Conservation (phyloP, 2,113 vertebrate genomes). For the Rynchops niger region DNA sequence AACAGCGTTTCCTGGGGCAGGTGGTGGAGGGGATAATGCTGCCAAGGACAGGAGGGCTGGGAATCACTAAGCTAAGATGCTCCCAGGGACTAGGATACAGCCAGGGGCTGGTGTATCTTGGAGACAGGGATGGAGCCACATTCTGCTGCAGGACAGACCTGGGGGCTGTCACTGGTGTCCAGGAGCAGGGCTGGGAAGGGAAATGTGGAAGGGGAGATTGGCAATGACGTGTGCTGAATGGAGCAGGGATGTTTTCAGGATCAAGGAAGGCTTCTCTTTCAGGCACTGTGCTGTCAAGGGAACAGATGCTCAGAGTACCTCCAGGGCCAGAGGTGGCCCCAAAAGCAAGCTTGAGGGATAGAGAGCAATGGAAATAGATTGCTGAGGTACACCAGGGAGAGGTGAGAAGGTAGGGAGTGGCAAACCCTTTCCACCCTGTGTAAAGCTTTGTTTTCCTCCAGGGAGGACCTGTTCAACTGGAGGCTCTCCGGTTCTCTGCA, state of each 20-base stretch:
- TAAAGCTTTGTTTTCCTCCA: background rate
- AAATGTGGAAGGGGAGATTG: accelerated
- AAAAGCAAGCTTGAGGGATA: background rate
- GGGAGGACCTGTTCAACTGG: background rate
- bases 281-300: background rate
- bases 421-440: background rate
- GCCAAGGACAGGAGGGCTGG: background rate
- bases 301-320: background rate
- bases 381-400: background rate
- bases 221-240: background rate
- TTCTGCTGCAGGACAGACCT: background rate
- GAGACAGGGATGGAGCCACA: background rate
- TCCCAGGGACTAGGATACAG: background rate
- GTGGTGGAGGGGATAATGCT: background rate
- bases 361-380: background rate
- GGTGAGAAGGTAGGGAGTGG: background rate
- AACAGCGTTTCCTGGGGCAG: background rate
- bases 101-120: background rate
- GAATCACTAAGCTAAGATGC: background rate
- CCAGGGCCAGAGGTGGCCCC: background rate
- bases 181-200: background rate
- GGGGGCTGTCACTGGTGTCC: accelerated
- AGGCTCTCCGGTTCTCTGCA: background rate
- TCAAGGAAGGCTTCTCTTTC: background rate
- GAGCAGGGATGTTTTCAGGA: background rate